Percentiles rank a stretch among this genome's conserved stretches.
Evolutionary conservation across 2,797 vertebrate genomes (phyloP).

Genomic region (Artibeus jamaicensis): DNA sequence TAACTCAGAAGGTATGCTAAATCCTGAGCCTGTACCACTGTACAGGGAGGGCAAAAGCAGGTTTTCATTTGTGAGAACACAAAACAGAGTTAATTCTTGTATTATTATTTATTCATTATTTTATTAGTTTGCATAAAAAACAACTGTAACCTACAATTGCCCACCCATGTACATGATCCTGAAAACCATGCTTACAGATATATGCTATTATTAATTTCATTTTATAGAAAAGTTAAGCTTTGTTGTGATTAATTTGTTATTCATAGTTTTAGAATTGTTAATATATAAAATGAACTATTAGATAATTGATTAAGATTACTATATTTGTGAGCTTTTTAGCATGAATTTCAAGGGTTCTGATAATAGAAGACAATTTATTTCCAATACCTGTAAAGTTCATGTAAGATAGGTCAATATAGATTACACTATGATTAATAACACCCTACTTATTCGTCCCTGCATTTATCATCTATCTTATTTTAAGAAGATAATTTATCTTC

Average conservation of each 20-base stretch:
- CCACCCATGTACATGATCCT: neutral
- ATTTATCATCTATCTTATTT: constrained; percentile 11
- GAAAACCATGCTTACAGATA: neutral
- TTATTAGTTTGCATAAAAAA: neutral
- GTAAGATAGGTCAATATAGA: neutral
- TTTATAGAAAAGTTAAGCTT: neutral
- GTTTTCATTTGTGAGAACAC: neutral
- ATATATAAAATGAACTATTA: constrained; percentile 4
- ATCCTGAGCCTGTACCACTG: neutral
- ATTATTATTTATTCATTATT: neutral
- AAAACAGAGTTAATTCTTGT: neutral
- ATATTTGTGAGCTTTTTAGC: neutral
- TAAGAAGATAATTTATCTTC: constrained; percentile 20
- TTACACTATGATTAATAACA: constrained; percentile 9
- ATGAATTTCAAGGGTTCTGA: neutral
- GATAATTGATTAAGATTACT: neutral
- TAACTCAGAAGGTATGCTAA: neutral
- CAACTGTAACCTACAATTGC: neutral
- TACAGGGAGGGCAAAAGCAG: neutral
- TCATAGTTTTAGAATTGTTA: neutral
- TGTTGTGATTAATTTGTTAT: neutral
- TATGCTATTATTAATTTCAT: neutral
- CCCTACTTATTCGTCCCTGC: neutral
- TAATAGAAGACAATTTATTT: constrained; percentile 7
- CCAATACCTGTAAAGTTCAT: neutral